These are phyloP conservation scores for Gymnoscopelus microlampas DNA, from an alignment of 2,797 vertebrate species.

Conservation along the genomic window DNA sequence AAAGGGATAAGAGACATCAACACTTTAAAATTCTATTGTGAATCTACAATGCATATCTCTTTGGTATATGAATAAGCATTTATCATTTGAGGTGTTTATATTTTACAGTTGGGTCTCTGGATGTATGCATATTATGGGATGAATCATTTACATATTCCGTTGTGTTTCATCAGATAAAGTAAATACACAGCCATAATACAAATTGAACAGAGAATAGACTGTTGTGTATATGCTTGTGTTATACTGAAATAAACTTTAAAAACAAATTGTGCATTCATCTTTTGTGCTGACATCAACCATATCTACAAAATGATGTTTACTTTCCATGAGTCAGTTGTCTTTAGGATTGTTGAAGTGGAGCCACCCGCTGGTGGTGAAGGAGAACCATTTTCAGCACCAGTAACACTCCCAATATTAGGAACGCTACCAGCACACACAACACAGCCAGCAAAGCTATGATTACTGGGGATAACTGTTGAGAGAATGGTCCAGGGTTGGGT, in stretches of 20 bases:
- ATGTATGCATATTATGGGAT: constrained; percentile 2
- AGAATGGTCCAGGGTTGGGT: constrained; percentile 2
- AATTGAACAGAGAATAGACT: constrained; percentile 12
- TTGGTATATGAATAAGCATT: constrained; percentile 3
- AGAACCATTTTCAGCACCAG: constrained; percentile 73
- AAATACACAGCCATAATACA: constrained; percentile 12
- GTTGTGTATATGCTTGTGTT: not conserved
- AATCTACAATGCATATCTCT: not conserved
- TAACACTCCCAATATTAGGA: constrained; percentile 71
- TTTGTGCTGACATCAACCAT: constrained; percentile 1
- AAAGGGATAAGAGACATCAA: not conserved
- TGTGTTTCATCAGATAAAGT: constrained; percentile 16
- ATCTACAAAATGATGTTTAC: not conserved
- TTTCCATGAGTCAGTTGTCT: not conserved
- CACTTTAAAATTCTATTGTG: not conserved
- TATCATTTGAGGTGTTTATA: not conserved
- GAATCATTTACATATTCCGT: constrained; percentile 19
- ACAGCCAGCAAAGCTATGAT: constrained; percentile 69
- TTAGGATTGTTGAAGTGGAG: constrained; percentile 64
- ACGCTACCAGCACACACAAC: constrained; percentile 70
- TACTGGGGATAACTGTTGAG: constrained; percentile 42
- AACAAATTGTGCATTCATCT: constrained; percentile 9
- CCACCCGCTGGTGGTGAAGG: constrained; percentile 73
- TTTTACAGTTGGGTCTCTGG: constrained; percentile 45
- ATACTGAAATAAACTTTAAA: constrained; percentile 14